phyloP scores from a whole-genome alignment of 2,113 vertebrate genomes.

The Trogon melanurus region DNA sequence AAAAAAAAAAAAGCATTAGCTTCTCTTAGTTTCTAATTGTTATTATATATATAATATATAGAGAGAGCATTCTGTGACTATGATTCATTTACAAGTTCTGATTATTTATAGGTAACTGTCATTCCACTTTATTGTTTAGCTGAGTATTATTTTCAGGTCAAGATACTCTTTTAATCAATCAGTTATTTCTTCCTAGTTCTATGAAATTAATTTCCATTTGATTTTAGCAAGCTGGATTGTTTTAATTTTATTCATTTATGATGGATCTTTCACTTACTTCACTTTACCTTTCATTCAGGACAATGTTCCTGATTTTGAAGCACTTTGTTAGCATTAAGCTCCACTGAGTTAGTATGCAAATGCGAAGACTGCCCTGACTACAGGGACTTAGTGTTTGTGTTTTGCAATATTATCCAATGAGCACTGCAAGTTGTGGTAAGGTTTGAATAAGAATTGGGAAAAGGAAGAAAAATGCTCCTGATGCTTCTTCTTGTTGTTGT shows the following conservation, averaged over 20 bases:
- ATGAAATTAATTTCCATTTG: neutral
- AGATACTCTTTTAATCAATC: neutral
- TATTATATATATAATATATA: too few relatives aligned
- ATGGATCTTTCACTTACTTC: neutral
- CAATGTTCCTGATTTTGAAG: neutral
- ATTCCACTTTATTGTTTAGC: neutral
- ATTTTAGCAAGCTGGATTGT: neutral
- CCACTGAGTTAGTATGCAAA: neutral
- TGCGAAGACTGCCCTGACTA: neutral
- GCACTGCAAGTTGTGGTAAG: neutral
- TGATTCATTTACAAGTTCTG: neutral
- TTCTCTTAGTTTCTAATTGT: neutral
- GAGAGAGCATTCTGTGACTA: too few relatives aligned
- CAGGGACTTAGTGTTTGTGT: neutral
- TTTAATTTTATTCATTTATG: neutral
- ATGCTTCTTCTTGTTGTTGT: neutral
- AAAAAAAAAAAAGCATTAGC: neutral
- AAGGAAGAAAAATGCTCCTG: neutral
- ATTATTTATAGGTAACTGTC: neutral
- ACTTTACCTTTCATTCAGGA: neutral
- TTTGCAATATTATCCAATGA: neutral
- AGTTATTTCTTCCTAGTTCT: neutral
- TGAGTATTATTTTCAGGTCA: neutral
- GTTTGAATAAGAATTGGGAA: neutral
- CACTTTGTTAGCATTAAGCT: neutral